Evolutionary conservation across 2,888 invertebrate species (phyloP).

Genomic region (Patella caerulea): DNA sequence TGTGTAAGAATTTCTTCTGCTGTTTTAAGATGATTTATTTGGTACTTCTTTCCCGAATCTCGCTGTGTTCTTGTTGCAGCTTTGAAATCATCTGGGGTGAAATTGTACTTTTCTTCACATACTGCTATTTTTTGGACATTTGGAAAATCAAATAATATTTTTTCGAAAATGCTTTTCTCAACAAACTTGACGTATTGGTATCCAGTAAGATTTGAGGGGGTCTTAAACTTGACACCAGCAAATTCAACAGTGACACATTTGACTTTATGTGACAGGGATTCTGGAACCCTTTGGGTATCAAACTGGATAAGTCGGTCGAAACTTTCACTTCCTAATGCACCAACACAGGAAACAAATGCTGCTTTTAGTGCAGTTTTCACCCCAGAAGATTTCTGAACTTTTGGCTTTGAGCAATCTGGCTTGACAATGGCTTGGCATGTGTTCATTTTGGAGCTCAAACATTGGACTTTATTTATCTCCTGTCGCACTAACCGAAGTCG

Average conservation of each 20-base stretch:
- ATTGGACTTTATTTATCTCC: slow-evolving; percentile 20
- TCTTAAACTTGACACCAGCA: too few relatives aligned
- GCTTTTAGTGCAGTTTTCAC: too few relatives aligned
- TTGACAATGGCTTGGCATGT: slow-evolving; percentile 34
- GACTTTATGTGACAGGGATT: too few relatives aligned
- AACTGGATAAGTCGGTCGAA: too few relatives aligned
- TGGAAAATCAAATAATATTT: too few relatives aligned
- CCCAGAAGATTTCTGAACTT: neutral
- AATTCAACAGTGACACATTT: too few relatives aligned
- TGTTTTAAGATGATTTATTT: neutral
- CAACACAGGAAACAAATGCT: too few relatives aligned
- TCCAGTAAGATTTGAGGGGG: too few relatives aligned
- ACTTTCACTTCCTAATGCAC: too few relatives aligned
- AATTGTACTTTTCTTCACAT: slow-evolving; percentile 40
- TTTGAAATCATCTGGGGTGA: slow-evolving; percentile 13
- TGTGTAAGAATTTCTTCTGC: neutral
- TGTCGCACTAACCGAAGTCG: slow-evolving; percentile 15
- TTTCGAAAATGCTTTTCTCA: too few relatives aligned
- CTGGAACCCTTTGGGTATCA: too few relatives aligned
- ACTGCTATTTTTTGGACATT: slow-evolving; percentile 3
- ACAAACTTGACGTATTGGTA: too few relatives aligned
- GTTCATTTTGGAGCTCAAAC: slow-evolving; percentile 31
- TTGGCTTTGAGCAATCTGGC: slow-evolving; percentile 33
- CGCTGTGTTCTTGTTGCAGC: slow-evolving; percentile 8
- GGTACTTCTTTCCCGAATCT: neutral